These are phyloP conservation scores for Salpingus planirostris DNA, from an alignment of 2,888 invertebrate genomes.

Conservation along the genomic window DNA sequence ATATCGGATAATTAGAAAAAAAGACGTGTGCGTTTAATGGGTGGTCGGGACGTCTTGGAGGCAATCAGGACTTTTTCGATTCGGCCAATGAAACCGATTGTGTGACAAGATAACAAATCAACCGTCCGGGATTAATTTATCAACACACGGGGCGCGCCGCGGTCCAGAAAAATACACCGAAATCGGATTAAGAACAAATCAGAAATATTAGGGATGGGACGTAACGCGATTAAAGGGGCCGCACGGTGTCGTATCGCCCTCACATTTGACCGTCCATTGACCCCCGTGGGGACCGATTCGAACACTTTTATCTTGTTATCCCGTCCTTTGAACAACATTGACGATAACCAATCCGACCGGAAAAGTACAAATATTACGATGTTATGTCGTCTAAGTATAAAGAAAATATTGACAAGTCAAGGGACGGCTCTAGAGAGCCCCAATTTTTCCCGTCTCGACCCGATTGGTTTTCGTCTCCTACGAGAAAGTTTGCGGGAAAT, in stretches of 20 bases:
- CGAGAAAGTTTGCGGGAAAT: too few relatives aligned
- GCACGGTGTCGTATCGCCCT: constrained; percentile 8
- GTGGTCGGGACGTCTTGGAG: too few relatives aligned
- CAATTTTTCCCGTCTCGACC: too few relatives aligned
- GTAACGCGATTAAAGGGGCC: constrained; percentile 18
- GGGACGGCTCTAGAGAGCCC: too few relatives aligned
- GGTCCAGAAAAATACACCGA: constrained; percentile 15
- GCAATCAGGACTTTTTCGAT: not conserved
- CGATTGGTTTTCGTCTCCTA: too few relatives aligned
- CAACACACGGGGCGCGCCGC: constrained; percentile 10
- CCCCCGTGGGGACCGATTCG: constrained; percentile 9
- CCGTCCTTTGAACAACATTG: constrained; percentile 5
- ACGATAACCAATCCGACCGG: too few relatives aligned
- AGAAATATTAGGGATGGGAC: constrained; percentile 19
- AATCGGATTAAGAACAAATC: constrained; percentile 21
- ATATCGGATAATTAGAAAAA: too few relatives aligned
- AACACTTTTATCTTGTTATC: constrained; percentile 8
- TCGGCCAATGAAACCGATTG: constrained; percentile 7
- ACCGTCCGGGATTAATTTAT: constrained; percentile 15
- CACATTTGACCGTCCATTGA: constrained; percentile 10
- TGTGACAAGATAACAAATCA: constrained; percentile 13
- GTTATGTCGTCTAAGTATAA: too few relatives aligned
- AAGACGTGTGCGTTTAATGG: too few relatives aligned
- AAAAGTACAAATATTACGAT: too few relatives aligned
- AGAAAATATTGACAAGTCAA: too few relatives aligned